A percentile compares a stretch with the other conserved stretches of the same genome.
Evolutionary conservation across 2,888 invertebrate species (phyloP).

Genomic region (Sussaba pulchella): DNA sequence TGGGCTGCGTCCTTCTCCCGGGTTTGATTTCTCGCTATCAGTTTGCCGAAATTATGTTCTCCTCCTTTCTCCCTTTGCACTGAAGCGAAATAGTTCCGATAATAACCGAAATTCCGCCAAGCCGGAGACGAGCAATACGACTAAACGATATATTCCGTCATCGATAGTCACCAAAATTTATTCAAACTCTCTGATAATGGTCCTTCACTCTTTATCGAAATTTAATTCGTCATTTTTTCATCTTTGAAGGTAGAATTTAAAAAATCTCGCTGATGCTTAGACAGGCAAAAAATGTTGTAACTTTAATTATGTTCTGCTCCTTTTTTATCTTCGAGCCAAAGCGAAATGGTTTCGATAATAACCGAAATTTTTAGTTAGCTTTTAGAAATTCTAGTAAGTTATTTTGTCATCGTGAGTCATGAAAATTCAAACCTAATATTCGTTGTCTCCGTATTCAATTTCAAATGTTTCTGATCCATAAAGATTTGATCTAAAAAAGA

Average conservation of each 20-base stretch:
- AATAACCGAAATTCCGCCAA: constrained; percentile 51
- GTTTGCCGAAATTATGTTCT: constrained; percentile 52
- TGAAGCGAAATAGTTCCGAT: constrained; percentile 52
- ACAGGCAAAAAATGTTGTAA: too few relatives aligned
- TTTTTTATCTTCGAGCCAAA: too few relatives aligned
- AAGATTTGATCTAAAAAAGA: too few relatives aligned
- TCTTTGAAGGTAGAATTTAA: neutral
- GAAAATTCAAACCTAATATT: too few relatives aligned
- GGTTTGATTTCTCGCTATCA: constrained; percentile 53
- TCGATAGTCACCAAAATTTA: constrained; percentile 2
- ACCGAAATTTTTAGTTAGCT: too few relatives aligned
- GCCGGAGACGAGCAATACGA: neutral
- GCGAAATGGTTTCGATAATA: too few relatives aligned
- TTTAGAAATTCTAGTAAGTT: too few relatives aligned
- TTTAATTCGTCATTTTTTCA: neutral
- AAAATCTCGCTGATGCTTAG: too few relatives aligned
- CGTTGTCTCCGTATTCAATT: too few relatives aligned
- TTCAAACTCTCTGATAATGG: neutral
- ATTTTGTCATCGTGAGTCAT: too few relatives aligned
- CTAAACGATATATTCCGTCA: neutral
- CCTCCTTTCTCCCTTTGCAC: constrained; percentile 38
- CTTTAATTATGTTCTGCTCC: too few relatives aligned
- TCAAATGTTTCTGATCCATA: too few relatives aligned
- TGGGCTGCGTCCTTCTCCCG: constrained; percentile 20
- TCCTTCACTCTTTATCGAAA: neutral